Evolutionary conservation across 2,113 vertebrate genomes (phyloP).

Genomic region (Zosterops hypoxanthus): DNA sequence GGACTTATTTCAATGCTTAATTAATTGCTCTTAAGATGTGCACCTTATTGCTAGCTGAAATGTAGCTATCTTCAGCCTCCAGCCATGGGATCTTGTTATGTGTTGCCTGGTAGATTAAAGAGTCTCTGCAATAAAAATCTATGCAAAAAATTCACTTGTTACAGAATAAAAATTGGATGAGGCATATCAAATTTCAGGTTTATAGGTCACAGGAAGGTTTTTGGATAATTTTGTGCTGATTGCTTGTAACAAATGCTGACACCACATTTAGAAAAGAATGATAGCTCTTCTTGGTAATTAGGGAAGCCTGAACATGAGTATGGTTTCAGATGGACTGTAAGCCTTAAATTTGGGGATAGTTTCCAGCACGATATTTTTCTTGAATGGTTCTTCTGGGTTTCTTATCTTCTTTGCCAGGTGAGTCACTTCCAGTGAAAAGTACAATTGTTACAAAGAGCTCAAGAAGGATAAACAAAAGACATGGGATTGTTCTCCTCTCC

Average conservation of each 20-base stretch:
- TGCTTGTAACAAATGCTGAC: conserved; percentile 11
- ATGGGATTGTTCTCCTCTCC: not conserved
- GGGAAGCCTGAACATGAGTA: not conserved
- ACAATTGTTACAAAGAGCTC: not conserved
- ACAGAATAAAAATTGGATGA: conserved; percentile 9
- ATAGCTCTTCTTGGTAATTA: not conserved
- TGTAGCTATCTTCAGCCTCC: not conserved
- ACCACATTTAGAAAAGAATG: conserved; percentile 14
- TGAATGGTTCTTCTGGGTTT: not conserved
- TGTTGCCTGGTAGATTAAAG: not conserved
- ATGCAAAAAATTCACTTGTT: not conserved
- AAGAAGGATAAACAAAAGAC: conserved; percentile 26
- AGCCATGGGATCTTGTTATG: not conserved
- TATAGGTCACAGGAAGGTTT: conserved; percentile 51
- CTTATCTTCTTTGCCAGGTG: conserved; percentile 51
- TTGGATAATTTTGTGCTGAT: not conserved
- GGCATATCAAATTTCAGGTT: conserved; percentile 21
- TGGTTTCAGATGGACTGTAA: not conserved
- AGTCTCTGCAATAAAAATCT: not conserved
- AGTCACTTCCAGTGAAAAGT: conserved; percentile 42
- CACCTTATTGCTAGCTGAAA: conserved; percentile 10
- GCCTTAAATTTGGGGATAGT: not conserved
- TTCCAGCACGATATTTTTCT: not conserved
- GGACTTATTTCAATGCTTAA: conserved; percentile 23
- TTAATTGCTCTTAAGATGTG: not conserved